phyloP scores from a whole-genome alignment of 2,113 vertebrate genomes.

The Entelurus aequoreus region DNA sequence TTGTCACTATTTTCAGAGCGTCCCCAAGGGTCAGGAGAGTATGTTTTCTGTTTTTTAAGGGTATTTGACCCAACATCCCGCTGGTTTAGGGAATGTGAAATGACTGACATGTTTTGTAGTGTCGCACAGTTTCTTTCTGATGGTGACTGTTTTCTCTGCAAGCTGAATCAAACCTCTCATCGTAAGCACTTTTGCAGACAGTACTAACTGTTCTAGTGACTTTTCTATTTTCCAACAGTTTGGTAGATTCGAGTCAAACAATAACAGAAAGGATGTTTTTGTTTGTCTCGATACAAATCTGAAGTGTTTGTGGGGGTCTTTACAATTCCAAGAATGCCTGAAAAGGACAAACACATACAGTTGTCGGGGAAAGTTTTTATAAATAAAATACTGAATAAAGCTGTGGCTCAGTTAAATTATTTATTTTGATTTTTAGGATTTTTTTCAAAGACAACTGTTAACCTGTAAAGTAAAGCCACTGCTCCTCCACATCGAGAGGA shows the following conservation, averaged over 20 bases:
- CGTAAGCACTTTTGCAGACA: slow-evolving; percentile 12
- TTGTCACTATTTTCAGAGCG: slow-evolving; percentile 35
- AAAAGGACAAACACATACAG: no score
- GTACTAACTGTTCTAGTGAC: not conserved
- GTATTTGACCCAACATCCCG: slow-evolving; percentile 40
- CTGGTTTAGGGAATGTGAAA: slow-evolving; percentile 25
- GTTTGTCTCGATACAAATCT: not conserved
- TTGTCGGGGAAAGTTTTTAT: no score
- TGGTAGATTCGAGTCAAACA: slow-evolving; percentile 5
- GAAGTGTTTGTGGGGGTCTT: no score
- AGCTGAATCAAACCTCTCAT: slow-evolving; percentile 13
- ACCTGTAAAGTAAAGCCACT: no score
- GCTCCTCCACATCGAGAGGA: no score
- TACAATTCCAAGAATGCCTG: no score
- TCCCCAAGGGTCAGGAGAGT: slow-evolving; percentile 38
- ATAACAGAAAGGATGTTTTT: slow-evolving; percentile 9
- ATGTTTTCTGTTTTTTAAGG: slow-evolving; percentile 17
- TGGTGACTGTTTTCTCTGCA: slow-evolving; percentile 14
- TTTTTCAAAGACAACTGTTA: no score
- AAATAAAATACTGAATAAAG: no score
- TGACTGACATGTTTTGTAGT: slow-evolving; percentile 27
- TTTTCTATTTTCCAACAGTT: slow-evolving; percentile 2
- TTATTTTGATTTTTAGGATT: no score
- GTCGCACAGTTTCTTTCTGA: slow-evolving; percentile 29
- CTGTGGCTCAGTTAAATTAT: no score